Percentiles rank a stretch among this genome's conserved stretches.
Evolutionary conservation across 1,140 invertebrate genomes (phyloP).

Genomic region (Drosophila orena): DNA sequence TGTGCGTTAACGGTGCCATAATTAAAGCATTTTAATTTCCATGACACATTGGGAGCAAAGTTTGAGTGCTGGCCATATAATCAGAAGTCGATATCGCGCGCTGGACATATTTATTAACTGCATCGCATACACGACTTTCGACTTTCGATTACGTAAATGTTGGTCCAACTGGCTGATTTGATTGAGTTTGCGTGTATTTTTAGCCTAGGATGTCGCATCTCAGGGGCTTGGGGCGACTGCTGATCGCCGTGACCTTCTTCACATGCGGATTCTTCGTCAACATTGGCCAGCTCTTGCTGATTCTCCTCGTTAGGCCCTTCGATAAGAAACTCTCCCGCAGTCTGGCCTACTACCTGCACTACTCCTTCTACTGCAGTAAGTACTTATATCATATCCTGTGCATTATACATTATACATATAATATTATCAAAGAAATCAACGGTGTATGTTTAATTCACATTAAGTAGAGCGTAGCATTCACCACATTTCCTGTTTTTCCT

Average conservation of each 20-base stretch:
- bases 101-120: constrained; percentile 54
- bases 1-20: constrained; percentile 22
- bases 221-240: constrained; percentile 87
- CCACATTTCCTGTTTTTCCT: not conserved
- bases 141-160: constrained; percentile 35
- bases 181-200: constrained; percentile 22
- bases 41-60: constrained; percentile 38
- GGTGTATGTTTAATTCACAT: too few relatives aligned
- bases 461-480: not conserved
- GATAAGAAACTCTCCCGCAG: constrained; percentile 92
- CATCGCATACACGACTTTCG: constrained; percentile 10
- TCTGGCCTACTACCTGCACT: constrained; percentile 95
- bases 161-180: not conserved
- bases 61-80: constrained; percentile 51
- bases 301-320: constrained; percentile 90
- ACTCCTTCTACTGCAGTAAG: constrained; percentile 96
- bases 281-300: constrained; percentile 91
- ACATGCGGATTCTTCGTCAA: constrained; percentile 95
- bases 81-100: constrained; percentile 36
- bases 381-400: constrained; percentile 75
- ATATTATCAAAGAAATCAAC: too few relatives aligned
- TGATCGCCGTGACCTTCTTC: constrained; percentile 95
- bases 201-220: constrained; percentile 54
- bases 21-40: constrained; percentile 16
- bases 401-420: not conserved